Conservation (phyloP, 1,140 invertebrate genomes). For the Zaprionus kolodkinae region DNA sequence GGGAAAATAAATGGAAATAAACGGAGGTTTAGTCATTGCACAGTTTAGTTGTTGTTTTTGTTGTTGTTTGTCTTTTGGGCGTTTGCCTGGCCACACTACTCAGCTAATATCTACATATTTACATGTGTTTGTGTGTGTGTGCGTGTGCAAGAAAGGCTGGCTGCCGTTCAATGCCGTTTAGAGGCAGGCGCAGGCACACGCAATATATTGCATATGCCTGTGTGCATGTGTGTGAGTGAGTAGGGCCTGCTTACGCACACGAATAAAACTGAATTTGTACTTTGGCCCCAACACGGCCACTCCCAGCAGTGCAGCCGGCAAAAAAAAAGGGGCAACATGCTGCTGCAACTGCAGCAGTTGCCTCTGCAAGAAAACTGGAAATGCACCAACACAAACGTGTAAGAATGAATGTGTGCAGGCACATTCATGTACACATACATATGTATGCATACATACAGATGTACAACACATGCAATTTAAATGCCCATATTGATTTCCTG, state of each 20-base stretch:
- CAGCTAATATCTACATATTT: slow-evolving; percentile 4
- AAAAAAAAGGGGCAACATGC: slow-evolving; percentile 31
- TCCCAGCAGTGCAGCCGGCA: slow-evolving; percentile 42
- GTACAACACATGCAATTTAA: slow-evolving; percentile 41
- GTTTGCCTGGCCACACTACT: slow-evolving; percentile 22
- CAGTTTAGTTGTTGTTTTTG: slow-evolving; percentile 13
- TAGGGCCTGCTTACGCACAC: slow-evolving; percentile 39
- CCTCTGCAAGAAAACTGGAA: slow-evolving; percentile 44
- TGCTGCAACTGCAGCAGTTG: slow-evolving; percentile 27
- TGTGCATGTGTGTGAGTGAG: slow-evolving; percentile 6
- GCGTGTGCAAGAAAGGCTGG: slow-evolving; percentile 22
- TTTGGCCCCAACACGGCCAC: slow-evolving; percentile 63
- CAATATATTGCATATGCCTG: background rate
- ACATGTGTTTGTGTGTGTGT: background rate
- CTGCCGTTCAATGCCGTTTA: slow-evolving; percentile 41
- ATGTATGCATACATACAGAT: slow-evolving; percentile 21
- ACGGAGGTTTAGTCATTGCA: slow-evolving; percentile 33
- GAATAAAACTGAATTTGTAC: slow-evolving; percentile 58
- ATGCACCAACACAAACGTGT: slow-evolving; percentile 23
- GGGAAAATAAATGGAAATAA: background rate
- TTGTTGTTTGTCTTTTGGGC: slow-evolving; percentile 19
- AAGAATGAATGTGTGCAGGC: background rate
- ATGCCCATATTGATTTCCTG: slow-evolving; percentile 50
- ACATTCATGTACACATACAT: slow-evolving; percentile 10
- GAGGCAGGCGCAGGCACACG: slow-evolving; percentile 1